Evolutionary conservation across 2,113 vertebrate genomes (phyloP).

Genomic region (Amphilophus citrinellus): DNA sequence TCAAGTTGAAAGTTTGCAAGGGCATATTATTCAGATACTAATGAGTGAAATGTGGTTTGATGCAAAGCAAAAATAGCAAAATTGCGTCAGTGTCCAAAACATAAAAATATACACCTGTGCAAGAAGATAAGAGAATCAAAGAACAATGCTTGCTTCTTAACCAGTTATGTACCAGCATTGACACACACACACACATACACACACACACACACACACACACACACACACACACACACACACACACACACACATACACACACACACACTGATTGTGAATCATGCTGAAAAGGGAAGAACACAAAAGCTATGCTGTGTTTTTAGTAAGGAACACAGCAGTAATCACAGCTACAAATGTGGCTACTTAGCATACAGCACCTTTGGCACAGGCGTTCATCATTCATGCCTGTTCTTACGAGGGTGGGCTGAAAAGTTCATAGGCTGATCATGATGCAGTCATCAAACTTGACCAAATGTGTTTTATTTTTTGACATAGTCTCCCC

Average conservation of each 20-base stretch:
- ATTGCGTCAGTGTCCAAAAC: not conserved
- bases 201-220: not conserved
- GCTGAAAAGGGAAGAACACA: conserved; percentile 3
- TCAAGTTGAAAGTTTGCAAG: not conserved
- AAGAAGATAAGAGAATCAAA: not conserved
- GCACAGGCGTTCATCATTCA: not conserved
- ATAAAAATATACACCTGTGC: not conserved
- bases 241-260: not conserved
- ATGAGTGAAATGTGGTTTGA: not conserved
- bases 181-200: not conserved
- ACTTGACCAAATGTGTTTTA: no score
- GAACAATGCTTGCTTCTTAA: conserved; percentile 3
- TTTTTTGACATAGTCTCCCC: no score
- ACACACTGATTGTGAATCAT: not conserved
- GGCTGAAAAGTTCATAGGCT: no score
- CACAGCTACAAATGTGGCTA: not conserved
- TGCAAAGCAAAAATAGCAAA: not conserved
- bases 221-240: not conserved
- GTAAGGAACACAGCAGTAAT: not conserved
- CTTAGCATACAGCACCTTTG: not conserved
- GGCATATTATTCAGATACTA: not conserved
- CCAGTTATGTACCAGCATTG: not conserved
- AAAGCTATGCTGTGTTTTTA: not conserved
- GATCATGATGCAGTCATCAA: no score
- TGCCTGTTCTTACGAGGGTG: not conserved